phyloP scores from a whole-genome alignment of 2,113 vertebrate genomes.

The Peromyscus polionotus region DNA sequence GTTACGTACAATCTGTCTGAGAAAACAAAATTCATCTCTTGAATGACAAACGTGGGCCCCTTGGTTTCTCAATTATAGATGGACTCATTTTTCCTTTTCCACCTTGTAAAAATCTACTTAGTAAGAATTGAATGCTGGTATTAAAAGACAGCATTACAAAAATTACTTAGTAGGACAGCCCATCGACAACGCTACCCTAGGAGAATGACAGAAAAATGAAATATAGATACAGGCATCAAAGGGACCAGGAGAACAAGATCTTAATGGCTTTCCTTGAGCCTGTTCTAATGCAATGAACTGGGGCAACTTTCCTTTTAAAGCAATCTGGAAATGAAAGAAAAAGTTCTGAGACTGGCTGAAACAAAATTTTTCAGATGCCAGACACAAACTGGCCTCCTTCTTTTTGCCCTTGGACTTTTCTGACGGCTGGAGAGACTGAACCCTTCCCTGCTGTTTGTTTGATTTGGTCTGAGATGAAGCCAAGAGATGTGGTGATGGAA shows the following conservation, averaged over 20 bases:
- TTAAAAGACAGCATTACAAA: conserved; percentile 40
- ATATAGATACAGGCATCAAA: conserved; percentile 42
- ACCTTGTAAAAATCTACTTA: conserved; percentile 67
- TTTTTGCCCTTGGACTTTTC: conserved; percentile 63
- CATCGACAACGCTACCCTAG: conserved; percentile 55
- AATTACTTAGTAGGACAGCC: conserved; percentile 69
- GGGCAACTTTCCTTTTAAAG: conserved; percentile 57
- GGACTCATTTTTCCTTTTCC: conserved; percentile 61
- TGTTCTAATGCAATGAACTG: conserved; percentile 51
- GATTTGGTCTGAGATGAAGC: conserved; percentile 82
- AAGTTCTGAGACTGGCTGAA: conserved; percentile 57
- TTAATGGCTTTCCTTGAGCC: conserved; percentile 27
- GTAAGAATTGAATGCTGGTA: conserved; percentile 65
- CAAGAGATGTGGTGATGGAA: conserved; percentile 86
- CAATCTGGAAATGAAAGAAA: conserved; percentile 70
- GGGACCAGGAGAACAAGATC: not conserved
- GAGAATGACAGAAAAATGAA: conserved; percentile 68
- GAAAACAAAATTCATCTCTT: conserved; percentile 59
- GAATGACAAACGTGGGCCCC: conserved; percentile 45
- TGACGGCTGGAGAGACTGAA: conserved; percentile 73
- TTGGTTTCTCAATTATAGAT: conserved; percentile 71
- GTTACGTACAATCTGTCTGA: conserved; percentile 66
- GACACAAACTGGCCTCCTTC: conserved; percentile 66
- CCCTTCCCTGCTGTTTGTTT: conserved; percentile 79
- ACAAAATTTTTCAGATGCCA: conserved; percentile 67